Evolutionary conservation across 2,797 vertebrate species (phyloP).

Genomic region (Tarsius wallacei): DNA sequence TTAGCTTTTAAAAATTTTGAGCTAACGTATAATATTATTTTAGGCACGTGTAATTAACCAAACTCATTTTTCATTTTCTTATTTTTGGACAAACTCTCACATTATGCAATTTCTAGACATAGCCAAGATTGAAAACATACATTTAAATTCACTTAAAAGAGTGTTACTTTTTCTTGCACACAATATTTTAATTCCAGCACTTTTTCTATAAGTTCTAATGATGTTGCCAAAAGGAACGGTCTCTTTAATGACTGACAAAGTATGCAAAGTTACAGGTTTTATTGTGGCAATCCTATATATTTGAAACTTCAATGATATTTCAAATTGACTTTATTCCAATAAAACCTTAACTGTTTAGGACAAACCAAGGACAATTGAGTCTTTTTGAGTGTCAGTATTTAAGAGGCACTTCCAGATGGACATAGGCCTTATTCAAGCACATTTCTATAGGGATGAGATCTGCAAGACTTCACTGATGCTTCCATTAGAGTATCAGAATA

Average conservation of each 20-base stretch:
- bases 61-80: conserved; percentile 38
- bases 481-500: neutral
- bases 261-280: neutral
- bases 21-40: neutral
- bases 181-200: neutral
- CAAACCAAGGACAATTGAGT: neutral
- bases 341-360: neutral
- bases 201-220: conserved; percentile 54
- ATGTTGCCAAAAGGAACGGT: neutral
- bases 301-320: neutral
- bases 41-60: neutral
- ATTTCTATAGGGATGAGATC: neutral
- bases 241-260: neutral
- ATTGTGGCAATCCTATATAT: neutral
- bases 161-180: conserved; percentile 31
- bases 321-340: conserved; percentile 44
- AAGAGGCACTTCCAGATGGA: neutral
- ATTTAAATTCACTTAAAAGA: conserved; percentile 55
- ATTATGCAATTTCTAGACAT: neutral
- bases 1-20: conserved; percentile 12
- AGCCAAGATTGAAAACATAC: neutral
- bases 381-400: neutral
- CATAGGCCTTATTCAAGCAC: neutral
- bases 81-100: conserved; percentile 8
- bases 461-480: neutral